phyloP scores from a whole-genome alignment of 2,113 vertebrate species.

The Hystrix cristata region DNA sequence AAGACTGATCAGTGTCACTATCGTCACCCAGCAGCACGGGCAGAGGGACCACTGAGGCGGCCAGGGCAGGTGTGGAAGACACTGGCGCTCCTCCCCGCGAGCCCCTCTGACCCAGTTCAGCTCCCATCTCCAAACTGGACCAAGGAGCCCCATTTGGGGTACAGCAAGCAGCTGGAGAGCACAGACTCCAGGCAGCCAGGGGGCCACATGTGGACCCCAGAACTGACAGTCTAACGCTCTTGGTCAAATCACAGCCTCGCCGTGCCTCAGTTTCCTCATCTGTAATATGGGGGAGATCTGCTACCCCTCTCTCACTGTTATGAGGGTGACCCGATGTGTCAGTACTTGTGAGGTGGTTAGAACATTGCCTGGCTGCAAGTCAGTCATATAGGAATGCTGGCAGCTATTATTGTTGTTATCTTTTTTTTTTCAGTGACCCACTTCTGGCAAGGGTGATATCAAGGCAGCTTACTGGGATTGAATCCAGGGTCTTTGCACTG shows the following conservation, averaged over 20 bases:
- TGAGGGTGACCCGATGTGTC: background rate
- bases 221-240: too few relatives aligned
- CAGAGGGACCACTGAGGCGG: too few relatives aligned
- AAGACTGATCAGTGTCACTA: background rate
- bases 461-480: background rate
- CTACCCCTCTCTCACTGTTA: background rate
- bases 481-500: background rate
- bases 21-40: background rate
- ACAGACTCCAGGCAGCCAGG: background rate
- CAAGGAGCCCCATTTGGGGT: background rate
- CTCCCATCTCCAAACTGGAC: background rate
- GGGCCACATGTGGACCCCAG: background rate
- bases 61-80: background rate
- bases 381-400: fast-evolving
- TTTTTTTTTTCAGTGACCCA: background rate
- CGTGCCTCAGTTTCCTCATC: background rate
- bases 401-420: background rate
- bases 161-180: background rate
- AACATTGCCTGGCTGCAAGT: fast-evolving
- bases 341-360: background rate
- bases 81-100: too few relatives aligned
- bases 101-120: background rate
- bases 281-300: background rate
- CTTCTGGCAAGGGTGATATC: background rate
- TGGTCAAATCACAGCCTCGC: background rate